Conservation (phyloP, 2,113 vertebrate species). For the Rhabdornis inornatus region DNA sequence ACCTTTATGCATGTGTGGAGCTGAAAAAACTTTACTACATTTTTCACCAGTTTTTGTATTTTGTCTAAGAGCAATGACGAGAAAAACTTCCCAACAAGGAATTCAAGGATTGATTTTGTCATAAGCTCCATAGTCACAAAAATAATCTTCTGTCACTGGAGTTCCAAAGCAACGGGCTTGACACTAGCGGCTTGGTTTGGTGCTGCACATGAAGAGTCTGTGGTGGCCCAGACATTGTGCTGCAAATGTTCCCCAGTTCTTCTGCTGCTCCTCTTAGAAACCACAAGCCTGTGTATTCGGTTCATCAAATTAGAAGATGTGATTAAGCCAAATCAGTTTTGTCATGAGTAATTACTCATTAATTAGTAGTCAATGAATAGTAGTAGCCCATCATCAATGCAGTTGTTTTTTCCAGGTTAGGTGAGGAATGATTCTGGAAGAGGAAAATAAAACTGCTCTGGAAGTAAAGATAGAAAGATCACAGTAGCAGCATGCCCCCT, state of each 20-base stretch:
- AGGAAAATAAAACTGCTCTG: neutral
- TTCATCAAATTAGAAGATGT: neutral
- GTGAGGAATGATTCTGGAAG: neutral
- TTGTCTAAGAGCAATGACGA: neutral
- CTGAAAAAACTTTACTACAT: neutral
- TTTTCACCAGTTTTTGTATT: neutral
- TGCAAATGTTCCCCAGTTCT: neutral
- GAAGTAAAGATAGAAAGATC: neutral
- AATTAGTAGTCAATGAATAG: neutral
- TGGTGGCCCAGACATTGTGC: neutral
- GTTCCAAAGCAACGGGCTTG: neutral
- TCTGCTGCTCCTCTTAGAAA: neutral
- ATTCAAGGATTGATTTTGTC: neutral
- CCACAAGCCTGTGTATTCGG: neutral
- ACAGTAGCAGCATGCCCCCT: neutral
- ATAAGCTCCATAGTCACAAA: neutral
- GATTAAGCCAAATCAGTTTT: neutral
- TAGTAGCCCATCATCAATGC: neutral
- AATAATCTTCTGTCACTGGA: neutral
- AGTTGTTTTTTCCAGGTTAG: neutral
- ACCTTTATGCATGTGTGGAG: neutral
- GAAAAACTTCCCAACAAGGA: neutral
- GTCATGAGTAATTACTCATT: neutral
- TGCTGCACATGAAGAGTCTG: neutral
- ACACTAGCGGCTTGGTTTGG: neutral